A percentile compares a stretch with the other conserved stretches of the same genome.
phyloP scores from a whole-genome alignment of 2,113 vertebrate genomes.

The Apteryx owenii region DNA sequence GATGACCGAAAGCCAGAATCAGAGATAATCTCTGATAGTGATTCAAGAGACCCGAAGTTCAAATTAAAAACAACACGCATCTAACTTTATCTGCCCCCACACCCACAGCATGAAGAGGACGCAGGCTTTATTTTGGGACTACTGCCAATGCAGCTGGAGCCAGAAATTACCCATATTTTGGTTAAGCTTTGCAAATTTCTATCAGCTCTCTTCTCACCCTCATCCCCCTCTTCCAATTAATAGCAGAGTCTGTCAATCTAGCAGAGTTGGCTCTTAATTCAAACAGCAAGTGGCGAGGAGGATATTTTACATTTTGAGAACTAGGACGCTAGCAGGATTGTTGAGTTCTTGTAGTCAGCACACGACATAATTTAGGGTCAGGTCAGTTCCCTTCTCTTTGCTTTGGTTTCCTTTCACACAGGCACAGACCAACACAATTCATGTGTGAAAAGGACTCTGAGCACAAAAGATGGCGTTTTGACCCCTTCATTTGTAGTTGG shows the following conservation, averaged over 20 bases:
- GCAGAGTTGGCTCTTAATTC: neutral
- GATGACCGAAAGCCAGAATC: neutral
- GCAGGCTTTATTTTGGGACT: neutral
- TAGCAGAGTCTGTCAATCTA: neutral
- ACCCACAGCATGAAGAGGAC: neutral
- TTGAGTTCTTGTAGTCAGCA: neutral
- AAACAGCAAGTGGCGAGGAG: neutral
- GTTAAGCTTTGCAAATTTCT: constrained; percentile 15
- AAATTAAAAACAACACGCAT: neutral
- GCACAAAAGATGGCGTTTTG: neutral
- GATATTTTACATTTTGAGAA: neutral
- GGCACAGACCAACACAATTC: neutral
- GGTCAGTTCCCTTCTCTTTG: neutral
- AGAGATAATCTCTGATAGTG: neutral
- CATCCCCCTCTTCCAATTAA: neutral
- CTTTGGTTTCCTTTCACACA: neutral
- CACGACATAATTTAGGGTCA: neutral
- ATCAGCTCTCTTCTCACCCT: neutral
- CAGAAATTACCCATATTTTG: constrained; percentile 20
- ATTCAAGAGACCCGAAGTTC: neutral
- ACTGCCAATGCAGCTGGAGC: neutral
- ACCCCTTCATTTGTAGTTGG: neutral
- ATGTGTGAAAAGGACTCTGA: neutral
- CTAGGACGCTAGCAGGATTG: neutral
- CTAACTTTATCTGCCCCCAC: neutral